Evolutionary conservation across 2,113 vertebrate species (phyloP), one percentile per base, ranked within the genome.

Genomic region (Protomyctophum bolini): DNA sequence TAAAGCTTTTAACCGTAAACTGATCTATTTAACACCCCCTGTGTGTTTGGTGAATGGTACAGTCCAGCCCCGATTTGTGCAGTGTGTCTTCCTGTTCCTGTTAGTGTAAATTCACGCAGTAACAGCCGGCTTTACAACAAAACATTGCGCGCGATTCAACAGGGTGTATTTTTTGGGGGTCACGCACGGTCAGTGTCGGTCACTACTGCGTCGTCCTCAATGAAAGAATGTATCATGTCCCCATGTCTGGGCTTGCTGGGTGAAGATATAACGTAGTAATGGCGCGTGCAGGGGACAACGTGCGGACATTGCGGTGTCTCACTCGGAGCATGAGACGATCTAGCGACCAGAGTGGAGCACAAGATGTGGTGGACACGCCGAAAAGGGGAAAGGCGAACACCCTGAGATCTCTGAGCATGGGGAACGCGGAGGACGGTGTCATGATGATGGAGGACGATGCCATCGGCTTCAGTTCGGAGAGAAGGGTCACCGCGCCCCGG

Each of bases 401-500:
- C 21, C 79, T 92, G 61, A 85, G 90, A 50, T 77, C 88, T 50
- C 52, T 88, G 51, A 86, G 81, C 68, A 79, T 80, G 56, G 86
- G 80, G 14, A 91, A 92, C 73, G 66, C 87, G 62, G 82, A 77
- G 68, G 81, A 75, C 3, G 77, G 80, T 66, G 87, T 77, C 63
- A 86, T 85, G 21, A 21, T 21, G 21, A 21, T 21, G 86, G 88
- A 73, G 66, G 79, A 78, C 33, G 82, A 81, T 55, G 3, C 7
- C 11, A 76, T 68, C 1, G 49, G 70, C 54, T 66, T 57, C 10
- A 83, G 14, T 28, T 64, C 86, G 68, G 87, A 85, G 59, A 72
- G 52, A n/a, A 77, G 70, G 69, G 67, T 81, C 54, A 68, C 66
- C 73, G 77, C 91, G 3, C 95, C 94, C 12, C 93, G 94, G 49